phyloP scores from a whole-genome alignment of 2,888 invertebrate species.

The Hydrotaea diabolus region DNA sequence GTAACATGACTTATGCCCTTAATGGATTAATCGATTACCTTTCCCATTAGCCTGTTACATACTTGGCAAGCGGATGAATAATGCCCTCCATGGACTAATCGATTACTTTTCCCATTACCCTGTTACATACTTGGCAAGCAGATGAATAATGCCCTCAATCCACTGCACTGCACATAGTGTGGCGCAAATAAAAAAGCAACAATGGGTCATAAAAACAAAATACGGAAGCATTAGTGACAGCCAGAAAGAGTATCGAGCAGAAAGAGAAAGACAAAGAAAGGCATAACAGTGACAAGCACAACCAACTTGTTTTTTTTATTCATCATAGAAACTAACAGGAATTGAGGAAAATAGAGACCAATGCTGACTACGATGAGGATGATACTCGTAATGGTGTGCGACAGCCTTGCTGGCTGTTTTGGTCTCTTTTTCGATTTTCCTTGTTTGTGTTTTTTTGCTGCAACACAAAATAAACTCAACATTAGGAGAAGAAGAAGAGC shows the following conservation, averaged over 20 bases:
- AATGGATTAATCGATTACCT: too few relatives aligned
- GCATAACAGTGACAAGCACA: too few relatives aligned
- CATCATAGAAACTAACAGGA: slow-evolving; percentile 56
- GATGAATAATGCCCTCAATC: neutral
- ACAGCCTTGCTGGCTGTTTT: too few relatives aligned
- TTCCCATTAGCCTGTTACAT: too few relatives aligned
- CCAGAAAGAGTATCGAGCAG: slow-evolving; percentile 2
- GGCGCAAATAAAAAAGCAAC: neutral
- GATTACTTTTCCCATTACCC: too few relatives aligned
- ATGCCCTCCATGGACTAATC: too few relatives aligned
- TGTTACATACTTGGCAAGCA: neutral
- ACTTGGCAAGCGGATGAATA: neutral
- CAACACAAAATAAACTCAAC: neutral
- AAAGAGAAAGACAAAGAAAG: neutral
- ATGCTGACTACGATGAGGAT: slow-evolving; percentile 4
- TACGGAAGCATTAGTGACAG: slow-evolving; percentile 40
- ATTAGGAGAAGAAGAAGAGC: neutral
- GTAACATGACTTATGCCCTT: too few relatives aligned
- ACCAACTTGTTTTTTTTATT: slow-evolving; percentile 64
- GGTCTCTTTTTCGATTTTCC: neutral
- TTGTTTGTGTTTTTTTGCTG: too few relatives aligned
- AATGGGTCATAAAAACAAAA: neutral
- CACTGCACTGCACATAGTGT: neutral
- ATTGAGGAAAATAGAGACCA: slow-evolving; percentile 50
- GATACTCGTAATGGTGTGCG: too few relatives aligned